Evolutionary conservation across 2,797 vertebrate species (phyloP).

Genomic region (Tragopan temminckii): DNA sequence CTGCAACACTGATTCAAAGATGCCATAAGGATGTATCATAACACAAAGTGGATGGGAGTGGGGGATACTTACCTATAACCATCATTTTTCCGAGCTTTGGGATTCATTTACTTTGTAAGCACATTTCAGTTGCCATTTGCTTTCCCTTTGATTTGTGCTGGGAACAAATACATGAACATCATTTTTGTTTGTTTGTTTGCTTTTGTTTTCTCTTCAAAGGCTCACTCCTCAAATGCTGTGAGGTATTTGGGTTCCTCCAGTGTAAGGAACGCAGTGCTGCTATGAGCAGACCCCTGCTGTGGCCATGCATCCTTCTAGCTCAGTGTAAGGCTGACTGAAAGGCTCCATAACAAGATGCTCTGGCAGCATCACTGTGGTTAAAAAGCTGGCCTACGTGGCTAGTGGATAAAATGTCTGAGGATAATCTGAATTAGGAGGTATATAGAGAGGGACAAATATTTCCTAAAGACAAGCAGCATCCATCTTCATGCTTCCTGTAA

Average conservation of each 20-base stretch:
- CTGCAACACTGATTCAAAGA: neutral
- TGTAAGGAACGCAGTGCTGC: accelerated
- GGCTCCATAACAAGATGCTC: neutral
- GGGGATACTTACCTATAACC: neutral
- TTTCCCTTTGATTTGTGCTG: neutral
- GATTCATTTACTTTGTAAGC: neutral
- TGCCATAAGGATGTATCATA: neutral
- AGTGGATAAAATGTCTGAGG: neutral
- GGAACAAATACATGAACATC: neutral
- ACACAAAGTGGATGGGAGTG: accelerated
- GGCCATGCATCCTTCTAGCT: neutral
- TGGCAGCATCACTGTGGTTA: neutral
- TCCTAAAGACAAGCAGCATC: constrained; percentile 7
- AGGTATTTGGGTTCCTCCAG: neutral
- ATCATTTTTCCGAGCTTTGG: neutral
- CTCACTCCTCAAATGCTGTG: accelerated
- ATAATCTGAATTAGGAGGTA: neutral
- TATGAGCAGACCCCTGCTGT: neutral
- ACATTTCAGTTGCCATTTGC: neutral
- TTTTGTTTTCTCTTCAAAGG: neutral
- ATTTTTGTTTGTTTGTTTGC: neutral
- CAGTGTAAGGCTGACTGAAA: neutral
- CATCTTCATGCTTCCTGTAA: neutral
- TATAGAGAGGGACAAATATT: neutral
- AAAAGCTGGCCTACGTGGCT: neutral